phyloP scores from a whole-genome alignment of 2,113 vertebrate genomes.

The Alethe castanea region DNA sequence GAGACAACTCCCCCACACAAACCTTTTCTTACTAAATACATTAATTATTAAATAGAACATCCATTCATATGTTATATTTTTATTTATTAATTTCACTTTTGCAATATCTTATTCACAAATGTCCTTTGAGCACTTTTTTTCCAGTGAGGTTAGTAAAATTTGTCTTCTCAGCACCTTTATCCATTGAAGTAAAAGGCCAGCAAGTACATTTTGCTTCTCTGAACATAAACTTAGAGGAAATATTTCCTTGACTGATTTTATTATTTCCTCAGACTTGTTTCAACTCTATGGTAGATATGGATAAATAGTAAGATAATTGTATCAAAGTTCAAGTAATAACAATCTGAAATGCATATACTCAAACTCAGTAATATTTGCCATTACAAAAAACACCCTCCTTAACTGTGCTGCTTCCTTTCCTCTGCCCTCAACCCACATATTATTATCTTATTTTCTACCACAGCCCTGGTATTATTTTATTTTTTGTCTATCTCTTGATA shows the following conservation, averaged over 20 bases:
- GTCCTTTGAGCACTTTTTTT: background rate
- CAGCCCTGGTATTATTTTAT: background rate
- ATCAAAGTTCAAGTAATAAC: conserved; percentile 19
- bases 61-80: background rate
- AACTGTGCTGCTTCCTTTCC: background rate
- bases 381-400: background rate
- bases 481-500: background rate
- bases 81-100: conserved; percentile 16
- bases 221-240: conserved; percentile 1
- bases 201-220: background rate
- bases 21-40: background rate
- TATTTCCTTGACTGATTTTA: conserved; percentile 15
- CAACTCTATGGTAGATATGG: background rate
- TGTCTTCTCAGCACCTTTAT: background rate
- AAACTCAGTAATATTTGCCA: background rate
- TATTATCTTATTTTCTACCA: background rate
- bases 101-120: background rate
- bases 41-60: conserved; percentile 24
- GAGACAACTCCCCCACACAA: background rate
- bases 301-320: conserved; percentile 28
- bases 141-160: background rate
- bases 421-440: background rate
- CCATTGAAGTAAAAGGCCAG: background rate
- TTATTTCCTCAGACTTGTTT: background rate
- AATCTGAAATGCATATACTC: background rate